Evolutionary conservation across 2,888 invertebrate genomes (phyloP).

Genomic region (Ametastegia equiseti): DNA sequence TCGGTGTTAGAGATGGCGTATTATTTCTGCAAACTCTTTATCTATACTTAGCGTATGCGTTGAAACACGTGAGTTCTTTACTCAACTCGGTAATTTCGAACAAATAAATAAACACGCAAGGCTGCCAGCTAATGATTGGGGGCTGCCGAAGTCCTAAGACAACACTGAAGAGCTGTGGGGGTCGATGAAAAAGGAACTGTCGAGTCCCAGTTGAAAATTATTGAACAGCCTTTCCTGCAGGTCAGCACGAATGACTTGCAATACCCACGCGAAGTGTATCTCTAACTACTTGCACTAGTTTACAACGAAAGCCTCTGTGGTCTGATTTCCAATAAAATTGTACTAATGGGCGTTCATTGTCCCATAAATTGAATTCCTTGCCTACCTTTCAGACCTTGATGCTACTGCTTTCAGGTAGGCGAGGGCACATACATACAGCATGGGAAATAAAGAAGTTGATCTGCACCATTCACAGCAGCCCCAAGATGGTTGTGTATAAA

Average conservation of each 20-base stretch:
- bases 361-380: conserved; percentile 41
- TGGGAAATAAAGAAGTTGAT: not conserved
- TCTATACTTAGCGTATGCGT: conserved; percentile 20
- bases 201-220: not conserved
- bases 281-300: not conserved
- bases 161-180: conserved; percentile 17
- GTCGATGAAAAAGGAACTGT: conserved; percentile 28
- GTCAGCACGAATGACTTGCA: conserved; percentile 32
- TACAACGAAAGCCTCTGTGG: not conserved
- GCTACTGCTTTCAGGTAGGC: conserved; percentile 27
- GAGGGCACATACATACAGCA: not conserved
- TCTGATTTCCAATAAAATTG: conserved; percentile 42
- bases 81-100: conserved; percentile 20
- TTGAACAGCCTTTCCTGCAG: not conserved
- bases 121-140: conserved; percentile 33
- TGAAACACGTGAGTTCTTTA: conserved; percentile 11
- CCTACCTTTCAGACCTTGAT: conserved; percentile 26
- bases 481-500: not conserved
- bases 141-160: conserved; percentile 31
- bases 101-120: conserved; percentile 33
- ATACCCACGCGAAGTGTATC: not conserved
- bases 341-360: conserved; percentile 41
- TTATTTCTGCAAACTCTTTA: conserved; percentile 4
- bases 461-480: not conserved
- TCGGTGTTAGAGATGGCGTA: not conserved